These are phyloP conservation scores for Acleris sparsana DNA, from an alignment of 2,888 invertebrate genomes.

Conservation along the genomic window DNA sequence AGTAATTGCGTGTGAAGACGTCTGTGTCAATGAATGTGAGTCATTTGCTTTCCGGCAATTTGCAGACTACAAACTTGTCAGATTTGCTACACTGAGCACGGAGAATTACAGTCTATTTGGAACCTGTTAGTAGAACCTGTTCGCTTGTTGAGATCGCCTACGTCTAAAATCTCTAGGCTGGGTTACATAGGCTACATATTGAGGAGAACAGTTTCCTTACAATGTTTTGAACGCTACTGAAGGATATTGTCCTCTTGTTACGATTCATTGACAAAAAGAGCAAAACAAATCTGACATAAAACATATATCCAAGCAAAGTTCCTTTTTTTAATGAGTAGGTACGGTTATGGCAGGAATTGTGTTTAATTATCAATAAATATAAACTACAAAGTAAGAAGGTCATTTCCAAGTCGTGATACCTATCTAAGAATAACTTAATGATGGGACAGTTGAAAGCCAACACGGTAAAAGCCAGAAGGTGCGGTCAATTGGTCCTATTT, in stretches of 20 bases:
- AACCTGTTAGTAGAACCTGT: constrained; percentile 31
- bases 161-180: constrained; percentile 15
- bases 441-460: constrained; percentile 46
- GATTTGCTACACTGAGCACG: constrained; percentile 26
- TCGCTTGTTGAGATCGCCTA: constrained; percentile 13
- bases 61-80: constrained; percentile 11
- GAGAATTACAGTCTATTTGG: constrained; percentile 18
- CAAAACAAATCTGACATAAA: too few relatives aligned
- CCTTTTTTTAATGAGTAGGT: too few relatives aligned
- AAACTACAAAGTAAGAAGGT: constrained; percentile 2
- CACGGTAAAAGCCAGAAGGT: constrained; percentile 57
- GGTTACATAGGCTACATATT: too few relatives aligned
- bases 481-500: constrained; percentile 56
- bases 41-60: constrained; percentile 34
- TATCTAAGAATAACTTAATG: constrained; percentile 39
- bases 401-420: constrained; percentile 6
- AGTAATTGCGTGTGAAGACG: constrained; percentile 29
- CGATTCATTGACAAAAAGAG: too few relatives aligned
- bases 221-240: neutral
- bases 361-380: neutral
- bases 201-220: neutral
- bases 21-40: constrained; percentile 35
- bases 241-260: too few relatives aligned
- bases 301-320: too few relatives aligned
- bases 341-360: too few relatives aligned